Percentiles rank a stretch among this genome's conserved stretches.
Evolutionary conservation across 2,113 vertebrate genomes (phyloP).

Genomic region (Himantopus leucocephalus): DNA sequence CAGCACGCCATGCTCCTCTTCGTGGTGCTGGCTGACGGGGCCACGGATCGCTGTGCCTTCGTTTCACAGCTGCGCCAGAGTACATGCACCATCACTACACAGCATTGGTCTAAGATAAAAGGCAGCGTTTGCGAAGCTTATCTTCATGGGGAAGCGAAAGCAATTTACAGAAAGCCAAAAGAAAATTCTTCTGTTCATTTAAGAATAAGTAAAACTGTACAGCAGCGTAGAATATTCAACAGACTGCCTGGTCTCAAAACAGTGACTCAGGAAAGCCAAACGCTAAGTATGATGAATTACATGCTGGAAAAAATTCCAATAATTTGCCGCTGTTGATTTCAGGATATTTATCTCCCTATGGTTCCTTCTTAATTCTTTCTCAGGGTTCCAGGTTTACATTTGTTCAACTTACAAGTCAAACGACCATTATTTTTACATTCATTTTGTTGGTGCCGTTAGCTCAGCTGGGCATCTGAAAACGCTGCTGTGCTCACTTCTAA

Average conservation of each 20-base stretch:
- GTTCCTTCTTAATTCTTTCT: neutral
- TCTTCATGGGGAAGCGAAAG: neutral
- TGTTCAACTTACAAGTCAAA: neutral
- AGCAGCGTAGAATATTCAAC: neutral
- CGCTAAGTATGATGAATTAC: constrained; percentile 27
- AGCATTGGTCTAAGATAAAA: neutral
- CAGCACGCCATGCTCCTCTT: neutral
- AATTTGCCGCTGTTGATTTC: neutral
- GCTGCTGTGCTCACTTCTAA: neutral
- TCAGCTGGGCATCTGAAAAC: neutral
- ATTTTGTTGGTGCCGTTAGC: neutral
- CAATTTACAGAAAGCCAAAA: neutral
- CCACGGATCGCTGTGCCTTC: neutral
- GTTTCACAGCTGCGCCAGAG: neutral
- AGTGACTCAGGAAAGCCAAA: neutral
- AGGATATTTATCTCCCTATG: constrained; percentile 19
- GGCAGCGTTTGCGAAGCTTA: neutral
- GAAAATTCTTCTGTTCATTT: neutral
- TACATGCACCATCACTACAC: rapidly evolving
- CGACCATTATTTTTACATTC: neutral
- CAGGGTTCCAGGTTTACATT: neutral
- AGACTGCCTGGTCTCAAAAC: neutral
- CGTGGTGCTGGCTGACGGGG: neutral
- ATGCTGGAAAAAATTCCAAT: neutral
- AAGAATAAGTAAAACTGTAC: neutral